phyloP scores from a whole-genome alignment of 2,797 vertebrate genomes.

The Mycteria americana region DNA sequence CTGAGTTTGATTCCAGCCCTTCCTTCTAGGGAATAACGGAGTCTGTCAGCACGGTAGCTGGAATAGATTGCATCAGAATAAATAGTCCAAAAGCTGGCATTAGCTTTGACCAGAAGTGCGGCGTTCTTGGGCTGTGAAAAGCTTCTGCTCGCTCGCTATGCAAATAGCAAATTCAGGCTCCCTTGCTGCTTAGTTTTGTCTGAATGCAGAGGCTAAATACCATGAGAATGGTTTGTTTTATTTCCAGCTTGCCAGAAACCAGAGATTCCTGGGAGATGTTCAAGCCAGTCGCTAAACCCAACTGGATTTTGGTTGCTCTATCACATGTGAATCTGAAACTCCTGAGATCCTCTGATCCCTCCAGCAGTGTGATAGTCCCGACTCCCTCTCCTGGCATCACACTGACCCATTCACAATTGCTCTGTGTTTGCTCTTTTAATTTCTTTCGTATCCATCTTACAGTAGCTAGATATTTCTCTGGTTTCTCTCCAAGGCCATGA shows the following conservation, averaged over 20 bases:
- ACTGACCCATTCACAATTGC: neutral
- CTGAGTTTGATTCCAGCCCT: neutral
- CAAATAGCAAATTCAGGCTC: neutral
- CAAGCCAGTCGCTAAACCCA: neutral
- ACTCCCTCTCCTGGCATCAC: neutral
- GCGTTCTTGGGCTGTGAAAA: neutral
- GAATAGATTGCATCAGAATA: neutral
- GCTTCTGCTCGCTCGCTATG: neutral
- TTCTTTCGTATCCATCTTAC: neutral
- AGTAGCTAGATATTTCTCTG: neutral
- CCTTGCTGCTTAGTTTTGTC: neutral
- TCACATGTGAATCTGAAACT: neutral
- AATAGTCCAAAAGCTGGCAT: neutral
- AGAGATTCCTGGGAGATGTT: constrained; percentile 31
- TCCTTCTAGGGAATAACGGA: neutral
- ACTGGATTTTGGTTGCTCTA: neutral
- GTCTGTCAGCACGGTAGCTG: neutral
- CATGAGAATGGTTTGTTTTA: neutral
- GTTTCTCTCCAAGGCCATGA: neutral
- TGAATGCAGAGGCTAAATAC: neutral
- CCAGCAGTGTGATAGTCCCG: neutral
- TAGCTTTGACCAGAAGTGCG: neutral
- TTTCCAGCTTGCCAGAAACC: constrained; percentile 3
- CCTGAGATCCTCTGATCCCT: neutral
- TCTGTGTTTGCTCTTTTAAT: neutral